phyloP scores from a whole-genome alignment of 2,888 invertebrate genomes.

The Caenorhabditis sp. region DNA sequence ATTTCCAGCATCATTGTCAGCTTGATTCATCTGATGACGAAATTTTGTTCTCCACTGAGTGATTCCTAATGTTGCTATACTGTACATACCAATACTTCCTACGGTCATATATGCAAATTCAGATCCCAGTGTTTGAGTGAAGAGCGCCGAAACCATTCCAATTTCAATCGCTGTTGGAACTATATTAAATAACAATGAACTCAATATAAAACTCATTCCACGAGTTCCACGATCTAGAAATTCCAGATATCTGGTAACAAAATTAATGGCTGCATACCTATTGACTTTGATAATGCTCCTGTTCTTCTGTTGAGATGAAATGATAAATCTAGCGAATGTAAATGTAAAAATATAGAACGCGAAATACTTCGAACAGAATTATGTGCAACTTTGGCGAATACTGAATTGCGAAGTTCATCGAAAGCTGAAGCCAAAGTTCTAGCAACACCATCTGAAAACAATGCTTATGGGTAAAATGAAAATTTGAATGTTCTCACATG shows the following conservation, averaged over 20 bases:
- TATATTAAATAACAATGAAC: slow-evolving; percentile 95
- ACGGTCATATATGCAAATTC: slow-evolving; percentile 84
- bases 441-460: slow-evolving; percentile 80
- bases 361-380: slow-evolving; percentile 93
- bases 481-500: slow-evolving; percentile 30
- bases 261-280: slow-evolving; percentile 68
- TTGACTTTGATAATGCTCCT: slow-evolving; percentile 88
- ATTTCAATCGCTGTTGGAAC: slow-evolving; percentile 95
- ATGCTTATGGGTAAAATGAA: too few species aligned
- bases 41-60: slow-evolving; percentile 86
- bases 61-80: slow-evolving; percentile 84
- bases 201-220: slow-evolving; percentile 94
- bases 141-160: slow-evolving; percentile 75
- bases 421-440: slow-evolving; percentile 88
- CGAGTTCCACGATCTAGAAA: slow-evolving; percentile 74
- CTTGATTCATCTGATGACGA: slow-evolving; percentile 93
- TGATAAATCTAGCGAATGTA: slow-evolving; percentile 84
- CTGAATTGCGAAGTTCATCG: slow-evolving; percentile 95
- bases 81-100: slow-evolving; percentile 88
- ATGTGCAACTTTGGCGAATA: slow-evolving; percentile 83
- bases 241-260: too few species aligned
- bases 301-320: slow-evolving; percentile 95
- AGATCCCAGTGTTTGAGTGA: slow-evolving; percentile 75
- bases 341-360: slow-evolving; percentile 90
- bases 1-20: slow-evolving; percentile 97